Base-by-base conservation (phyloP, 2,113 vertebrate species). In the Brachyistius frenatus region DNA sequence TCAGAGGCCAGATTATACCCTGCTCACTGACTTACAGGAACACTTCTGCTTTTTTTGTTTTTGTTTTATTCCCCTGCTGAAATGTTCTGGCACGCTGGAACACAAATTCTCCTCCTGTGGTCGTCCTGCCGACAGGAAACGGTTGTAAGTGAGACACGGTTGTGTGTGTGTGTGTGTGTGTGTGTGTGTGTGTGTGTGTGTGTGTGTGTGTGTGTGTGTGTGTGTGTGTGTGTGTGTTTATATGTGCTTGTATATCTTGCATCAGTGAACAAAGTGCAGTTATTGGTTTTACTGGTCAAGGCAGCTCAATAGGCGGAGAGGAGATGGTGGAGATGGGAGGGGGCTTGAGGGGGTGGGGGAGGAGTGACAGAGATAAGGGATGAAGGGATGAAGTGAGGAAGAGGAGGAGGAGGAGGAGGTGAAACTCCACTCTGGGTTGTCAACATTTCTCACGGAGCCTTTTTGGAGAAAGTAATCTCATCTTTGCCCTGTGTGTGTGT, bases 271-370 rank as follows among this genome's bases (percentile, higher is more conserved):
- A 73, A 68, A 56, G 53, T 57, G 50, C 11, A 32, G 61, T 67
- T 73, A 62, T 23, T 23, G 23, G 23, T 23, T 23, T 23, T 23
- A 23, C 23, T 23, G 23, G 31, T 68, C n/a, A 68, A 72, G 56
- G 63, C 70, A 3, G 68, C 85, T 89, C 76, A 72, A 73, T 85
- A 68, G 37, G 47, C 54, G 7, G 61, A 47, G 60, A 52, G 31
- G 39, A 35, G 81, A 62, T 23, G 23, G 23, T 23, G 23, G 23
- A 23, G 23, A 23, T 23, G 23, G 23, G 23, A 23, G 23, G 23
- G 23, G 23, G 23, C 23, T 23, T 23, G 23, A 1, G 23, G 23
- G 23, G 73, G 60, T 44, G 67, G 49, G 66, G 55, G 66, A 16
- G 23, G 13, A 39, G 15, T 2, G 3, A 46, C 1, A 4, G 66